Conservation (phyloP, 2,888 invertebrate genomes). For the Adelognathus sp. region DNA sequence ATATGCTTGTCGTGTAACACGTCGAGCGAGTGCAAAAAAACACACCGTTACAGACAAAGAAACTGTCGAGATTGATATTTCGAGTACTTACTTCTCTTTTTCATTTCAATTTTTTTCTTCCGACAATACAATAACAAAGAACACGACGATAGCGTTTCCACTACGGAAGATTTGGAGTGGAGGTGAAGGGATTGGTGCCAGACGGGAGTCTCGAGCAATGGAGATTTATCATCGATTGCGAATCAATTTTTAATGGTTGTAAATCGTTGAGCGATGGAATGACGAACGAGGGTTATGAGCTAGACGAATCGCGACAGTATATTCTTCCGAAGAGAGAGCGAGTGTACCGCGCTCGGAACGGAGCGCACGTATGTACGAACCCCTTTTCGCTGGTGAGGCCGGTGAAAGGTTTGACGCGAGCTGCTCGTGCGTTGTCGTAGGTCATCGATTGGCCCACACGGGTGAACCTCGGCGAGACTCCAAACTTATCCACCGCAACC, state of each 20-base stretch:
- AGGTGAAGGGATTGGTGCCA: background rate
- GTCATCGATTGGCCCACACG: slow-evolving; percentile 40
- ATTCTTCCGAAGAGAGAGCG: background rate
- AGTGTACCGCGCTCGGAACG: background rate
- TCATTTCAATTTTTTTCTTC: background rate
- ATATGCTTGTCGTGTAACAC: background rate
- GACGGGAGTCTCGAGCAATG: background rate
- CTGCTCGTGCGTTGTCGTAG: slow-evolving; percentile 44
- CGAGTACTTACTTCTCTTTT: background rate
- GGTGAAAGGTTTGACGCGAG: slow-evolving; percentile 40
- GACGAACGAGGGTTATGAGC: background rate
- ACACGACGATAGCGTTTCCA: background rate
- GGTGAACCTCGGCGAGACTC: background rate
- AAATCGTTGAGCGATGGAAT: background rate
- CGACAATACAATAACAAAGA: background rate
- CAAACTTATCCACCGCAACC: background rate
- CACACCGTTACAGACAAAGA: background rate
- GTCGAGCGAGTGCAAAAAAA: background rate
- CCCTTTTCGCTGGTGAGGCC: background rate
- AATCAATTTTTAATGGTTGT: background rate
- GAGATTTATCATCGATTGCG: background rate
- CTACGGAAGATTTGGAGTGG: background rate
- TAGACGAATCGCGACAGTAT: background rate
- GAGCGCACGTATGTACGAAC: background rate
- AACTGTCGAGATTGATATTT: background rate